phyloP scores from a whole-genome alignment of 64 coral and sea anemone species.

The Montipora foliosa region DNA sequence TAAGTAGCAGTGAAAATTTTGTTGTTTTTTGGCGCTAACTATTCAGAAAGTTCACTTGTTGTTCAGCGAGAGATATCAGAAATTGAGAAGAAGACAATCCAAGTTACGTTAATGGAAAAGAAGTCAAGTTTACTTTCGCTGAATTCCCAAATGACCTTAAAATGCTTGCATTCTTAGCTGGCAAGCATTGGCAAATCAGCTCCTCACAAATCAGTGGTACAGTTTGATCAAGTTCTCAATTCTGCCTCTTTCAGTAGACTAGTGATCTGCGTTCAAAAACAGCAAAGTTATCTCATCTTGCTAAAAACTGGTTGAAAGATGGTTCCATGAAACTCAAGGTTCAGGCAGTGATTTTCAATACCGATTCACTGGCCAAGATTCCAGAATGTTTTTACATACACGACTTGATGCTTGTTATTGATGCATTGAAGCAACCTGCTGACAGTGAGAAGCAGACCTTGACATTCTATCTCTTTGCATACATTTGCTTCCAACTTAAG shows the following conservation, averaged over 20 bases:
- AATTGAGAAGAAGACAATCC: no score
- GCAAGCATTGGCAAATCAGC: no score
- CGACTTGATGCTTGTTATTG: constrained; percentile 83
- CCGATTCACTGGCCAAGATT: constrained; percentile 83
- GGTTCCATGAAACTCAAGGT: constrained; percentile 71
- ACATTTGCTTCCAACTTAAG: neutral
- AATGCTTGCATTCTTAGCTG: no score
- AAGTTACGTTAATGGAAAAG: no score
- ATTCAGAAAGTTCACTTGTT: constrained; percentile 42
- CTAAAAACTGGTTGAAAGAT: constrained; percentile 64
- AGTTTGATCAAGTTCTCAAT: no score
- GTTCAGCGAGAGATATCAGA: no score
- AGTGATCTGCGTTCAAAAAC: neutral
- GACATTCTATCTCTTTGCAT: constrained; percentile 36
- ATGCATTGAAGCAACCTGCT: constrained; percentile 30
- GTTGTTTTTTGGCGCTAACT: constrained; percentile 58
- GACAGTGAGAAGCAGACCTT: constrained; percentile 39
- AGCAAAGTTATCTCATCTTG: constrained; percentile 25
- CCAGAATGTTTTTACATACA: constrained; percentile 76
- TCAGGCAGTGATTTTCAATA: constrained; percentile 60
- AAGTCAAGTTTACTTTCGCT: no score
- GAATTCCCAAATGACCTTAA: no score
- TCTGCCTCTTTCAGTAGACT: no score
- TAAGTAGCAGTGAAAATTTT: constrained; percentile 68
- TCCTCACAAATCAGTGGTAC: no score